These are phyloP conservation scores for Amaurobius ferox DNA, from an alignment of 2,888 invertebrate species.

Conservation along the genomic window DNA sequence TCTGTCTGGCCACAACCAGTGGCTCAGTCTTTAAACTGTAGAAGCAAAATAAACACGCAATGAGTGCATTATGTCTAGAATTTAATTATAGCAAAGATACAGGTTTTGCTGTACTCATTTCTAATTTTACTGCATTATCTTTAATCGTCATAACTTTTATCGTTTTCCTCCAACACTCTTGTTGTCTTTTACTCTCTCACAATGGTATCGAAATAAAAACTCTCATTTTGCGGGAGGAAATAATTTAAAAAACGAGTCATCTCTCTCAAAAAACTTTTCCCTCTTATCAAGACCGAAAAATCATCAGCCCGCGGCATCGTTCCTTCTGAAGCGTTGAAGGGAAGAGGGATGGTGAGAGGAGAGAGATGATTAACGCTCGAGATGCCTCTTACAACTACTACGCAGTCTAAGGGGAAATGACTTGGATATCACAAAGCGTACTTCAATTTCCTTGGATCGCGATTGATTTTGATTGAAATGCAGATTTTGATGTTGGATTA, in stretches of 20 bases:
- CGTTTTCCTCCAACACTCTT: too few species aligned
- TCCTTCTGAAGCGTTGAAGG: not conserved
- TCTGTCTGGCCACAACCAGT: too few species aligned
- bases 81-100: too few species aligned
- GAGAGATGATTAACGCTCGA: not conserved
- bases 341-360: not conserved
- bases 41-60: too few species aligned
- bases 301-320: not conserved
- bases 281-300: not conserved
- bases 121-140: too few species aligned
- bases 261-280: not conserved
- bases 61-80: too few species aligned
- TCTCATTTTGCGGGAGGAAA: not conserved
- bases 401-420: not conserved
- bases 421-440: too few species aligned
- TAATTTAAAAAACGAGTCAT: not conserved
- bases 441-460: not conserved
- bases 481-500: not conserved
- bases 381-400: not conserved
- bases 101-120: too few species aligned
- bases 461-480: not conserved
- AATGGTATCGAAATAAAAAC: not conserved
- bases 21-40: too few species aligned
- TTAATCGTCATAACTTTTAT: too few species aligned
- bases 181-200: too few species aligned